These are phyloP conservation scores for Leptocoma aspasia DNA, from an alignment of 2,113 vertebrate genomes.

Conservation along the genomic window DNA sequence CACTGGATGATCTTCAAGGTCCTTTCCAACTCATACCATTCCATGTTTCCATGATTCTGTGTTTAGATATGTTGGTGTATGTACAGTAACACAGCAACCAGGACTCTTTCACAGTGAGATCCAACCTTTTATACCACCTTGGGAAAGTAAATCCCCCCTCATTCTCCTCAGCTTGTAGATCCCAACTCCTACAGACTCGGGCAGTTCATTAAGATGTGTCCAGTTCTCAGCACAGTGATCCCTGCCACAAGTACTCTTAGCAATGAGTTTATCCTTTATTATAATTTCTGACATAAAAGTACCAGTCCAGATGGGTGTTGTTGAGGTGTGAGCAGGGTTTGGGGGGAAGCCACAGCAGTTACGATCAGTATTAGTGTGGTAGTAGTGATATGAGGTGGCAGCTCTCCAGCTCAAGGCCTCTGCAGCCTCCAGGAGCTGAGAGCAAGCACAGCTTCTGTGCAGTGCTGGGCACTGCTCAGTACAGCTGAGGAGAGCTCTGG, in stretches of 20 bases:
- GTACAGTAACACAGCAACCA: not conserved
- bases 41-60: not conserved
- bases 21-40: not conserved
- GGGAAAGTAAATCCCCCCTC: not conserved
- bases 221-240: not conserved
- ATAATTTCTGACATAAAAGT: not conserved
- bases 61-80: not conserved
- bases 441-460: not conserved
- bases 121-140: not conserved
- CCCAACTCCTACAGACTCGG: not conserved
- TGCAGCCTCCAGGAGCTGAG: not conserved
- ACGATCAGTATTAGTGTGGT: not conserved
- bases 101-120: not conserved
- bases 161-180: not conserved
- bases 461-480: not conserved
- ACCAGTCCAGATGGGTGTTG: not conserved
- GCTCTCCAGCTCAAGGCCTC: not conserved
- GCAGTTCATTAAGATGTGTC: rapidly evolving
- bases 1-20: not conserved
- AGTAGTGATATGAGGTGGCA: constrained; percentile 20
- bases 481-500: not conserved
- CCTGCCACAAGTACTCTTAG: not conserved
- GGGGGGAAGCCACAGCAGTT: constrained; percentile 4
- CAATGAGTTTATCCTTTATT: not conserved
- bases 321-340: not conserved